phyloP scores from a whole-genome alignment of 2,113 vertebrate species.

The Pardalotus punctatus region DNA sequence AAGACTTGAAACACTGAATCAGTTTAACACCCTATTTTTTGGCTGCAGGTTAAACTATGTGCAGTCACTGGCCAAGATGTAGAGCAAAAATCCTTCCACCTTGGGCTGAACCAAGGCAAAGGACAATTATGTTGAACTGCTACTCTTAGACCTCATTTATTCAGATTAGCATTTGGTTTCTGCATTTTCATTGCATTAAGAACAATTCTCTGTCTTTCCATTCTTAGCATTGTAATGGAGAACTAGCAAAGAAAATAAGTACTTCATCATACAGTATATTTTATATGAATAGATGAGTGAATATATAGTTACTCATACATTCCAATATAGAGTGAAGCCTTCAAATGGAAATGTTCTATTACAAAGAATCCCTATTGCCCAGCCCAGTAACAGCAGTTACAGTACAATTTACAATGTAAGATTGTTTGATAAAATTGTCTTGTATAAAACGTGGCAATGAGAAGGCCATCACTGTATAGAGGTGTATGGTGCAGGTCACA shows the following conservation, averaged over 20 bases:
- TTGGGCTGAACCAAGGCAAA: neutral
- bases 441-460: neutral
- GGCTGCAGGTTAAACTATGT: neutral
- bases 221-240: neutral
- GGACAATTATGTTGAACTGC: neutral
- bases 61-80: neutral
- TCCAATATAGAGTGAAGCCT: slow-evolving; percentile 27
- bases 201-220: neutral
- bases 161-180: neutral
- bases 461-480: neutral
- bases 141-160: neutral
- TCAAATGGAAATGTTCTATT: neutral
- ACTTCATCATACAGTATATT: neutral
- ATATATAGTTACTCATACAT: neutral
- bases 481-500: neutral
- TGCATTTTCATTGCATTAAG: neutral
- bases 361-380: neutral
- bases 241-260: slow-evolving; percentile 1
- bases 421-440: neutral
- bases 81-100: neutral
- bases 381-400: neutral
- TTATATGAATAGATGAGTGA: neutral
- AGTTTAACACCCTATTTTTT: neutral
- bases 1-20: neutral
- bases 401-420: neutral